Base-by-base conservation (phyloP, 2,888 invertebrate genomes). In the Uloborus plumipes region DNA sequence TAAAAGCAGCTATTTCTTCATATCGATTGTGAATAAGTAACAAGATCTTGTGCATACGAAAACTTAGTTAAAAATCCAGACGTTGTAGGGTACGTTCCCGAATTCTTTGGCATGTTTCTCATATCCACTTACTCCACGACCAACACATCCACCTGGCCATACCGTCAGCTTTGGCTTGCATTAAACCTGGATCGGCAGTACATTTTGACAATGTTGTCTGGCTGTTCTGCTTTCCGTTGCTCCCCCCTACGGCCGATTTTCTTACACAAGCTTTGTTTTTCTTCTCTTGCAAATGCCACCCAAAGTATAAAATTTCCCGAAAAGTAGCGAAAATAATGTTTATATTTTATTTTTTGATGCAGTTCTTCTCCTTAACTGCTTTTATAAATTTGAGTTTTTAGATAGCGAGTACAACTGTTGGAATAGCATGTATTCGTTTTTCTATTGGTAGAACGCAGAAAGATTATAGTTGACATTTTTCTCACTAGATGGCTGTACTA, bases 121-220 rank as follows among this genome's bases (percentile, higher is more conserved):
- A 47, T 64, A n/a, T 39, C 47, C 18, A 16, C 15, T 14, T n/a
- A 14, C 39, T 39, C 2, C 31, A 47, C 64, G 47, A 15, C 15
- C n/a, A 20, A 20, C 15, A 1, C 64, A 22, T 61, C 31, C 61
- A 4, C 7, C 31, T 7, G 31, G 7, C 7, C 31, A 31, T 31
- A 31, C 31, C 31, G 31, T 31, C 31, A 7, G 31, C 64, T 39
- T n/a, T n/a, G 18, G 64, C 64, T 64, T 64, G 47, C 39, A 47
- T 47, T 20, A 47, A 64, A 47, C 39, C 16, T 20, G 18, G 64
- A 64, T 18, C 64, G 47, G 64, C 39, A 31, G 22, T n/a, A 47
- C 14, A 64, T 64, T 64, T 64, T 64, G 64, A 64, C 64, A 64
- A 64, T 64, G 39, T 18, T 64, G 64, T 47, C 64, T 64, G 64